phyloP scores from a whole-genome alignment of 92 coral and sea anemone genomes.

The Palythoa grandiflora region DNA sequence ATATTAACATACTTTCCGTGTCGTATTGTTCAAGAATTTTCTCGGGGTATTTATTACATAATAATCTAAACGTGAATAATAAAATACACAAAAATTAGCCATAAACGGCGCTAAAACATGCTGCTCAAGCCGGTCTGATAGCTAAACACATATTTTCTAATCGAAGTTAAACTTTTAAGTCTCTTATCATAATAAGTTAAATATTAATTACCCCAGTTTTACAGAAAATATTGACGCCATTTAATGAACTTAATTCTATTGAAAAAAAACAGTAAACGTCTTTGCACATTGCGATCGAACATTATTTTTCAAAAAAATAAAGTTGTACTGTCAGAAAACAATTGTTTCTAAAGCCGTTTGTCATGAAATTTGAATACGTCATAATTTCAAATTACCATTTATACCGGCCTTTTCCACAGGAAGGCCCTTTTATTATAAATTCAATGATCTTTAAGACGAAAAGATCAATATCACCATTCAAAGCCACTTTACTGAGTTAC shows the following conservation, averaged over 20 bases:
- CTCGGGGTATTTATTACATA: neutral
- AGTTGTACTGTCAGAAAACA: neutral
- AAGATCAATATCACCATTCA: no score
- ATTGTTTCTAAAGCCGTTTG: neutral
- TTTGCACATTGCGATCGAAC: conserved; percentile 5
- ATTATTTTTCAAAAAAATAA: neutral
- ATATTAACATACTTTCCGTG: neutral
- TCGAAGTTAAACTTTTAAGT: neutral
- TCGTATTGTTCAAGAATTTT: neutral
- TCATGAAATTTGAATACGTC: conserved; percentile 10
- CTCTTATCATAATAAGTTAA: neutral
- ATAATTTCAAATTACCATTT: neutral
- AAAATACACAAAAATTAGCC: neutral
- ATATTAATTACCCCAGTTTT: neutral
- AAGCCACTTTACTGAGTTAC: no score
- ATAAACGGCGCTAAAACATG: no score
- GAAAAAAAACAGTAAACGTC: neutral
- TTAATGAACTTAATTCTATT: neutral
- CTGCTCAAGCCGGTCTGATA: neutral
- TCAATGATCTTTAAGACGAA: no score
- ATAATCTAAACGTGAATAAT: neutral
- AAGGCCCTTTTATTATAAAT: no score
- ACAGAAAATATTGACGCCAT: neutral
- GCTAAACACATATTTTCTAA: neutral
- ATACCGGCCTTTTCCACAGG: no score